phyloP scores from a whole-genome alignment of 2,797 vertebrate genomes.

The Melanogrammus aeglefinus region DNA sequence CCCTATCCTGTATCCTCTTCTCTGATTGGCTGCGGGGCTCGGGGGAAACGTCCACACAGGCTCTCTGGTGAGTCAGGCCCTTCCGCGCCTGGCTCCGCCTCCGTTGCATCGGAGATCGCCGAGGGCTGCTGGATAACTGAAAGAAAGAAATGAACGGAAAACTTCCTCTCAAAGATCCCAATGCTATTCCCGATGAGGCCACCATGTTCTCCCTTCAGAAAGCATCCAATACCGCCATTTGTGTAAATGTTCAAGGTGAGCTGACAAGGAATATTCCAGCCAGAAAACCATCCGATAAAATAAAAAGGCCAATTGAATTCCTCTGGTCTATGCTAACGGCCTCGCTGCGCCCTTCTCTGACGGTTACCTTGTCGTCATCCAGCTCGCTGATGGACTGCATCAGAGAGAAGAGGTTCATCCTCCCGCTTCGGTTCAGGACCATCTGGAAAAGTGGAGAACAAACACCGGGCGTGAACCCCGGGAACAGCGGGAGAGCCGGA shows the following conservation, averaged over 20 bases:
- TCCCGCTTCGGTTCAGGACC: constrained; percentile 74
- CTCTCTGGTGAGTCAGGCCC: constrained; percentile 65
- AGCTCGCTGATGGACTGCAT: constrained; percentile 91
- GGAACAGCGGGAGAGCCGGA: neutral
- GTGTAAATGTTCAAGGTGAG: neutral
- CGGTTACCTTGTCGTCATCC: constrained; percentile 71
- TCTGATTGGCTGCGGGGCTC: constrained; percentile 60
- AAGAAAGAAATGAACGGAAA: neutral
- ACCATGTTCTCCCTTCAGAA: neutral
- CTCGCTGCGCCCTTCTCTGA: neutral
- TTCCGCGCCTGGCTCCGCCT: constrained; percentile 59
- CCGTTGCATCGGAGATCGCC: constrained; percentile 64
- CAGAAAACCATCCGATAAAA: neutral
- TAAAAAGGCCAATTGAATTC: neutral
- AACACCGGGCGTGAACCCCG: neutral
- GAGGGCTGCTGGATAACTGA: constrained; percentile 61
- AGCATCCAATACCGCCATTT: neutral
- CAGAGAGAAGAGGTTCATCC: constrained; percentile 89
- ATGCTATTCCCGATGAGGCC: neutral
- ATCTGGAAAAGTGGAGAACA: constrained; percentile 27
- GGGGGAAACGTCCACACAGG: constrained; percentile 72
- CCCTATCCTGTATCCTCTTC: constrained; percentile 7
- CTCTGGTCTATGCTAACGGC: neutral
- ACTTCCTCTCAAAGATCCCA: neutral
- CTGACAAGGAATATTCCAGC: neutral